Conservation (phyloP, 2,888 invertebrate species). For the Pedicia rivosa region DNA sequence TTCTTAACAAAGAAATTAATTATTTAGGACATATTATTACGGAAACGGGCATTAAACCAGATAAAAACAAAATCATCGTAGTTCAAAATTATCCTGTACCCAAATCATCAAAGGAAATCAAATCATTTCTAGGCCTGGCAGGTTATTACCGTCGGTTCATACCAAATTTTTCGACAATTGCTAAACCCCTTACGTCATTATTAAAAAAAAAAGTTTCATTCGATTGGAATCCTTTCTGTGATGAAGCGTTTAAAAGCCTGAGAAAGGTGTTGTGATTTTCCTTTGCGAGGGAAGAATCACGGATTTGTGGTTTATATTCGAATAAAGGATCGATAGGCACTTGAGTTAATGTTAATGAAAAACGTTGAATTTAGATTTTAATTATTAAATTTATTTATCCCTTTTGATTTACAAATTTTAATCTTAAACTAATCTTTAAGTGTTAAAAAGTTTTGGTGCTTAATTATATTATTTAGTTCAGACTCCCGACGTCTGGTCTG, state of each 20-base stretch:
- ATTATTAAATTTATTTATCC: too few species aligned
- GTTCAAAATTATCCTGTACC: slow-evolving; percentile 13
- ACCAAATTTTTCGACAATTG: background rate
- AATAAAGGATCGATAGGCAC: too few species aligned
- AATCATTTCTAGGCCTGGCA: slow-evolving; percentile 17
- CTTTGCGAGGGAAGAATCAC: too few species aligned
- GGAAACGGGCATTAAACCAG: slow-evolving; percentile 12
- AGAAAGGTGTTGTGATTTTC: too few species aligned
- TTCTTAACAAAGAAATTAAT: slow-evolving; percentile 12
- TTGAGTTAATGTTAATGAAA: too few species aligned
- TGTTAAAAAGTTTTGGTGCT: too few species aligned
- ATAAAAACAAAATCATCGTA: slow-evolving; percentile 12
- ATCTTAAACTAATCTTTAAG: too few species aligned
- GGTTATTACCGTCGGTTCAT: background rate
- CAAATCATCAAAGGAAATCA: slow-evolving; percentile 11
- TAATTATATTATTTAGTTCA: too few species aligned
- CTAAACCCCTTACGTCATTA: background rate
- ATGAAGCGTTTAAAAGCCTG: background rate
- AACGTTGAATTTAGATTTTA: too few species aligned
- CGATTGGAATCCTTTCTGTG: background rate
- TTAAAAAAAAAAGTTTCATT: background rate
- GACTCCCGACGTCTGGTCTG: too few species aligned
- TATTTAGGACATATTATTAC: slow-evolving; percentile 15
- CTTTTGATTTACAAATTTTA: too few species aligned
- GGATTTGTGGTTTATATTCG: too few species aligned